Evolutionary conservation across 2,888 invertebrate genomes (phyloP).

Genomic region (Leptinotarsa peninsularis): DNA sequence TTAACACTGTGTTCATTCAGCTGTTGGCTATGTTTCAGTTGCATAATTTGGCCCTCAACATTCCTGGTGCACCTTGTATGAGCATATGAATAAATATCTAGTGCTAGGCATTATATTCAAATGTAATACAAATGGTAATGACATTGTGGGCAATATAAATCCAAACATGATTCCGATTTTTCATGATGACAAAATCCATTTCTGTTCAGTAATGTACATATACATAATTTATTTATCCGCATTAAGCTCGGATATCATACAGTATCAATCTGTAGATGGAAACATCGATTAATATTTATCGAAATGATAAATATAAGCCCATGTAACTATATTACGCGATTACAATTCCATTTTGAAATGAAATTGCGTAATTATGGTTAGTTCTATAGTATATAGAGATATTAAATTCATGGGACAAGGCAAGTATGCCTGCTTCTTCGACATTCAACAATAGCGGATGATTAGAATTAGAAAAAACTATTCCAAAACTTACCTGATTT

Average conservation of each 20-base stretch:
- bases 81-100: slow-evolving; percentile 6
- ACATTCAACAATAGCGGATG: no score
- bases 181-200: background rate
- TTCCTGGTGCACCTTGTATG: slow-evolving; percentile 6
- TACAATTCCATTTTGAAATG: no score
- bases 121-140: slow-evolving; percentile 23
- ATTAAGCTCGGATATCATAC: background rate
- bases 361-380: no score
- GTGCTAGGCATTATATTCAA: slow-evolving; percentile 22
- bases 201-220: background rate
- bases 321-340: background rate
- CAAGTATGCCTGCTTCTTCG: no score
- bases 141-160: slow-evolving; percentile 10
- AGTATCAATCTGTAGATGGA: background rate
- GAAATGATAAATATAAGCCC: background rate
- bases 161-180: slow-evolving; percentile 13
- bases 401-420: no score
- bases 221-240: background rate
- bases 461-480: no score
- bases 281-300: background rate
- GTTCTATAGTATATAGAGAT: no score
- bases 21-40: background rate
- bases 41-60: background rate
- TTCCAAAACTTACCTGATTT: no score
- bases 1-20: no score